These are phyloP conservation scores for Petrolisthes cinctipes DNA, from an alignment of 2,888 invertebrate species.

Conservation along the genomic window DNA sequence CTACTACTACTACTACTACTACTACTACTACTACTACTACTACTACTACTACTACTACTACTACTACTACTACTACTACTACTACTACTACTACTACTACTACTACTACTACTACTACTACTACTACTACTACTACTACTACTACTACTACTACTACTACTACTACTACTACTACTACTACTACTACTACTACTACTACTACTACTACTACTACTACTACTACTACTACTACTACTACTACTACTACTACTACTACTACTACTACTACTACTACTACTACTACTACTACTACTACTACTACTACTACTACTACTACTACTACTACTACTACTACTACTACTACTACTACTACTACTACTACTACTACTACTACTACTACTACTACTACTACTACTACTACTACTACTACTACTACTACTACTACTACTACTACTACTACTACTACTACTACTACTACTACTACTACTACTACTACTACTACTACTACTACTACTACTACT, in stretches of 20 bases:
- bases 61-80: conserved; percentile 25
- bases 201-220: conserved; percentile 28
- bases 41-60: conserved; percentile 27
- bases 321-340: conserved; percentile 5
- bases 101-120: conserved; percentile 22
- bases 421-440: too few species aligned
- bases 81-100: conserved; percentile 27
- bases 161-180: conserved; percentile 29
- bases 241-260: conserved; percentile 27
- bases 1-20: conserved; percentile 30
- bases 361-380: background rate
- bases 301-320: conserved; percentile 8
- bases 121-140: conserved; percentile 29
- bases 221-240: conserved; percentile 25
- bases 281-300: background rate
- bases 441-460: too few species aligned
- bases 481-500: too few species aligned
- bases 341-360: conserved; percentile 1
- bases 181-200: conserved; percentile 27
- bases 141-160: conserved; percentile 20
- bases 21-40: conserved; percentile 28
- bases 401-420: too few species aligned
- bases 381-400: too few species aligned
- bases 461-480: too few species aligned
- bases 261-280: conserved; percentile 6